Evolutionary conservation across 2,888 invertebrate genomes (phyloP).

Genomic region (Campoplex nolae): DNA sequence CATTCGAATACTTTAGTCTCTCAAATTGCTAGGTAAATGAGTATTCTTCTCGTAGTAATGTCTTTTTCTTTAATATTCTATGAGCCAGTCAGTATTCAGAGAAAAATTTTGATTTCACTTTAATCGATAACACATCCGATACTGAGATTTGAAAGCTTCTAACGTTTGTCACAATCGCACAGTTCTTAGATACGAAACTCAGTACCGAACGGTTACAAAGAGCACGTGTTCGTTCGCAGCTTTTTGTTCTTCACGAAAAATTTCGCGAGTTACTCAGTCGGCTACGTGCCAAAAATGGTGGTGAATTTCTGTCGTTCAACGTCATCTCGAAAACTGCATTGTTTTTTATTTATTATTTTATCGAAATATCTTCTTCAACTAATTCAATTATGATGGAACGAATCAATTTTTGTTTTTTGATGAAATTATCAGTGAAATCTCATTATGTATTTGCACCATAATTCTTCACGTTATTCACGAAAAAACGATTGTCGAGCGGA

Average conservation of each 20-base stretch:
- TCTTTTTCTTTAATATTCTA: not conserved
- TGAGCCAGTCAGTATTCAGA: not conserved
- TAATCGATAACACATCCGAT: not conserved
- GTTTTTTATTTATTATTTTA: not conserved
- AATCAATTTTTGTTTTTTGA: not conserved
- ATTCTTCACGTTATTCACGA: not conserved
- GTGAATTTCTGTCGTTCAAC: constrained; percentile 35
- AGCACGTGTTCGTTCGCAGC: constrained; percentile 5
- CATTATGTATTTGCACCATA: not conserved
- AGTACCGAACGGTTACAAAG: not conserved
- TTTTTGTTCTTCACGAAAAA: not conserved
- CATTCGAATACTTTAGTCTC: not conserved
- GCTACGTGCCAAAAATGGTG: constrained; percentile 55
- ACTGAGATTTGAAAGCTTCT: not conserved
- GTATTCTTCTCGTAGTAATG: not conserved
- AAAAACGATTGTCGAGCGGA: not conserved
- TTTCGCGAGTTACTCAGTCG: not conserved
- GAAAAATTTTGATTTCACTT: not conserved
- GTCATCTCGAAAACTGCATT: constrained; percentile 36
- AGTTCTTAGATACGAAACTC: not conserved
- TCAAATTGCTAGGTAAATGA: not conserved
- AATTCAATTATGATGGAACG: not conserved
- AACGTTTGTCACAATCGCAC: not conserved
- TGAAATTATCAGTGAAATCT: not conserved
- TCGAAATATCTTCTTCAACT: not conserved